phyloP scores from a whole-genome alignment of 2,797 vertebrate species.

The Thaleichthys pacificus region DNA sequence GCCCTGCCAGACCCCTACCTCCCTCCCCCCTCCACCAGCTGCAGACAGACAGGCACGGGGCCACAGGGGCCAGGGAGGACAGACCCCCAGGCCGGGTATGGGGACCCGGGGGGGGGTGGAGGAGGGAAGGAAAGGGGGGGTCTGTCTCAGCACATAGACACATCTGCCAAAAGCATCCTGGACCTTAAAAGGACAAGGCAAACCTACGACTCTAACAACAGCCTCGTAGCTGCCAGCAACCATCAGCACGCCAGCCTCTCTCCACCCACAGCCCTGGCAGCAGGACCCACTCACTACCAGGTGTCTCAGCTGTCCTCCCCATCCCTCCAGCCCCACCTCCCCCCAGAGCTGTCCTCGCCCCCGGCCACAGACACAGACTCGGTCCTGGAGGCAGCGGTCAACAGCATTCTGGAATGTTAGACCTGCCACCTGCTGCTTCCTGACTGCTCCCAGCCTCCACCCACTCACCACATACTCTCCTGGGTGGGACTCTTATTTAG shows the following conservation, averaged over 20 bases:
- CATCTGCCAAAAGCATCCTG: conserved; percentile 82
- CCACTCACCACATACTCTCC: not conserved
- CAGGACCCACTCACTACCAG: conserved; percentile 52
- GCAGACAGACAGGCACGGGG: conserved; percentile 41
- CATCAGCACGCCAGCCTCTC: conserved; percentile 55
- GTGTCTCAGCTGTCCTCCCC: conserved; percentile 41
- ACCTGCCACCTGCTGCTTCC: conserved; percentile 37
- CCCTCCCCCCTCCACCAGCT: conserved; percentile 39
- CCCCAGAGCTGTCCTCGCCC: conserved; percentile 79
- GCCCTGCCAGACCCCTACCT: conserved; percentile 52
- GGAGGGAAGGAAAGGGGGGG: conserved; percentile 50
- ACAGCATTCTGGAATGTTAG: conserved; percentile 99
- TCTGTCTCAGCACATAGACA: conserved; percentile 79
- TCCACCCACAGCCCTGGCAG: conserved; percentile 38
- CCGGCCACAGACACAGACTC: conserved; percentile 89
- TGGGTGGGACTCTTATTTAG: conserved; percentile 16
- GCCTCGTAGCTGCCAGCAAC: conserved; percentile 41
- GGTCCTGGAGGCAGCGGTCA: conserved; percentile 98
- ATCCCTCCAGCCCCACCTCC: conserved; percentile 47
- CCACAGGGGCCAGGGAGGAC: conserved; percentile 71
- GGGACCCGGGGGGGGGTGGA: conserved; percentile 72
- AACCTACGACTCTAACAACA: conserved; percentile 44
- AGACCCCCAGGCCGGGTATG: conserved; percentile 68
- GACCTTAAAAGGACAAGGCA: conserved; percentile 86
- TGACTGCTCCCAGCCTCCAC: conserved; percentile 27